Conservation (phyloP, 1,140 invertebrate genomes). For the Zaprionus lachaisei region DNA sequence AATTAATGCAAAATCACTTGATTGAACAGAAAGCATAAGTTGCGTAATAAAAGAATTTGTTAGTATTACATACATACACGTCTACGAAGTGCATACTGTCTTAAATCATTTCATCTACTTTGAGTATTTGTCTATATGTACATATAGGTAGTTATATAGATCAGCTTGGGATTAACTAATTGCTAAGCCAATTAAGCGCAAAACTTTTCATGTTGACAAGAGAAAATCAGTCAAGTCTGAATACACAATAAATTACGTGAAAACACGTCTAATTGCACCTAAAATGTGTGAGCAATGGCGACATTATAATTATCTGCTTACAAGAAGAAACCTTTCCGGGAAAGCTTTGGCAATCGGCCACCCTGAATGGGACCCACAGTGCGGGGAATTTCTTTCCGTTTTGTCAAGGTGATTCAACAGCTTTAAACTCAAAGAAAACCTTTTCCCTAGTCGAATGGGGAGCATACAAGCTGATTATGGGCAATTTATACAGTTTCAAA, state of each 20-base stretch:
- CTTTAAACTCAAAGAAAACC: conserved; percentile 30
- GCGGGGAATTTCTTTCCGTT: not conserved
- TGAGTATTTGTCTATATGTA: not conserved
- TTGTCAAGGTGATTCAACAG: conserved; percentile 29
- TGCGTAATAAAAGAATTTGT: no score
- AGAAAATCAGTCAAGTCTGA: not conserved
- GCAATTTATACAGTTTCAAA: conserved; percentile 48
- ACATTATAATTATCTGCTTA: conserved; percentile 7
- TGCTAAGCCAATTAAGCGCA: not conserved
- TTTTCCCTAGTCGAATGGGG: not conserved
- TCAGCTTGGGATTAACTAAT: not conserved
- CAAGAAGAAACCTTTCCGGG: not conserved
- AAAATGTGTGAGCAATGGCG: not conserved
- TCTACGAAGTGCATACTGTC: no score
- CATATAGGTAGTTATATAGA: no score
- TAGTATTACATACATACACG: no score
- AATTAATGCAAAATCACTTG: no score
- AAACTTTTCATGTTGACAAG: not conserved
- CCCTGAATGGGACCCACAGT: not conserved
- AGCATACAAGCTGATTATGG: conserved; percentile 35
- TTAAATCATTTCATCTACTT: no score
- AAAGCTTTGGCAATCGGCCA: not conserved
- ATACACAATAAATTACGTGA: not conserved
- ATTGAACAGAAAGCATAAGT: no score
- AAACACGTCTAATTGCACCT: not conserved